These are phyloP conservation scores for Sylvietta virens DNA, from an alignment of 2,113 vertebrate species.

Conservation along the genomic window DNA sequence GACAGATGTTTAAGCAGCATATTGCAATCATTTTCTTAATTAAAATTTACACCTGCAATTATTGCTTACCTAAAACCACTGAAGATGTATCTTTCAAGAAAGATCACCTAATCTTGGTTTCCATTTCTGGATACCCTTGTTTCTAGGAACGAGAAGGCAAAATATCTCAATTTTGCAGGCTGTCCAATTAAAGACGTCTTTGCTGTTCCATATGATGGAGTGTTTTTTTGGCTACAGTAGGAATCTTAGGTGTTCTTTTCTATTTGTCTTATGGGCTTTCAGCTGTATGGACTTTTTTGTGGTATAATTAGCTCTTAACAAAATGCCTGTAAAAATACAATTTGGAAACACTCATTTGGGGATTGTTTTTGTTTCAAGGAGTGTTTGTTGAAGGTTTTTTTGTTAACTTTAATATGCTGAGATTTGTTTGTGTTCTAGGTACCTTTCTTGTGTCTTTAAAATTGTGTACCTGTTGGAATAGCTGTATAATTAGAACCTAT, in stretches of 20 bases:
- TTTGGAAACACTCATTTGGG: not conserved
- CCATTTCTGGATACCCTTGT: not conserved
- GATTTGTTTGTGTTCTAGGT: not conserved
- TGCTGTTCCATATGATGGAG: not conserved
- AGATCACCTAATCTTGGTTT: not conserved
- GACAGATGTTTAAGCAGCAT: not conserved
- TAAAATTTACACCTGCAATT: not conserved
- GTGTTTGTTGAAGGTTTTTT: accelerated
- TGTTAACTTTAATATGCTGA: not conserved
- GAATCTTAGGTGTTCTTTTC: not conserved
- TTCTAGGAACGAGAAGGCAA: not conserved
- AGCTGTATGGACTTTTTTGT: not conserved
- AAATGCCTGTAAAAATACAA: not conserved
- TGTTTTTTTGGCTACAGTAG: accelerated
- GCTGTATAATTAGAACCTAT: not conserved
- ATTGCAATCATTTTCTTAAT: not conserved
- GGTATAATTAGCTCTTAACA: not conserved
- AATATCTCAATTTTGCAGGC: not conserved
- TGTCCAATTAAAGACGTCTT: not conserved
- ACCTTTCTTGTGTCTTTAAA: not conserved
- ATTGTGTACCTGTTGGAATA: not conserved
- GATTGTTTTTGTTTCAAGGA: not conserved
- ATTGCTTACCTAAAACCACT: not conserved
- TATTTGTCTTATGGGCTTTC: not conserved
- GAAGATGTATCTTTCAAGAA: not conserved